Percentiles rank a stretch among this genome's conserved stretches.
phyloP scores from a whole-genome alignment of 2,113 vertebrate genomes.

The Microtus pennsylvanicus region DNA sequence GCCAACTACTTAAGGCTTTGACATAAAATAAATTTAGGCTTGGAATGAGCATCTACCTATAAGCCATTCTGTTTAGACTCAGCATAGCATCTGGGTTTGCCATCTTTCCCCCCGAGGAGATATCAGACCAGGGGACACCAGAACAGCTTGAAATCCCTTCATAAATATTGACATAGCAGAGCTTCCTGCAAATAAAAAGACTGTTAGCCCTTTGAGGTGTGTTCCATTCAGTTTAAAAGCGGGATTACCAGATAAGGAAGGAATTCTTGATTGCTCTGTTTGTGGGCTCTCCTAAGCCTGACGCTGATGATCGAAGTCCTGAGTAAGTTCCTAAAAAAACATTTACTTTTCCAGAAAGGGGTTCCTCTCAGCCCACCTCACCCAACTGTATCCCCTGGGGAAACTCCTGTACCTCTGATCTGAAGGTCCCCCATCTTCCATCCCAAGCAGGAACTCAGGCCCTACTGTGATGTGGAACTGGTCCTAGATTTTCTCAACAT shows the following conservation, averaged over 20 bases:
- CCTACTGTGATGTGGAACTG: neutral
- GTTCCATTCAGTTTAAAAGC: neutral
- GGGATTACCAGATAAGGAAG: neutral
- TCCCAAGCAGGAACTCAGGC: neutral
- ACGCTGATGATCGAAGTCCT: neutral
- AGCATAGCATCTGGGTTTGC: neutral
- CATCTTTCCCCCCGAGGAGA: neutral
- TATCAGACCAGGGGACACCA: neutral
- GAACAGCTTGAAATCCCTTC: neutral
- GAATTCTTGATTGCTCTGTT: constrained; percentile 19
- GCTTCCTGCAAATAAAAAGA: constrained; percentile 5
- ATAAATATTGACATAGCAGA: constrained; percentile 47
- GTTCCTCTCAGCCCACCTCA: neutral
- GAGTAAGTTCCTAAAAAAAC: constrained; percentile 15
- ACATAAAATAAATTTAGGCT: neutral
- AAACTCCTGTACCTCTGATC: neutral
- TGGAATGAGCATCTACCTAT: neutral
- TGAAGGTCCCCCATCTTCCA: neutral
- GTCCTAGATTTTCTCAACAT: neutral
- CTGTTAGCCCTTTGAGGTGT: neutral
- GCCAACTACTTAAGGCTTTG: neutral
- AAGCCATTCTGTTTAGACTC: neutral
- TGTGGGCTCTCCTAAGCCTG: neutral
- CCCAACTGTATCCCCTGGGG: neutral
- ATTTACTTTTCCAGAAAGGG: constrained; percentile 1